Conservation (phyloP, 2,888 invertebrate species). For the Sceliomorpha sp. region DNA sequence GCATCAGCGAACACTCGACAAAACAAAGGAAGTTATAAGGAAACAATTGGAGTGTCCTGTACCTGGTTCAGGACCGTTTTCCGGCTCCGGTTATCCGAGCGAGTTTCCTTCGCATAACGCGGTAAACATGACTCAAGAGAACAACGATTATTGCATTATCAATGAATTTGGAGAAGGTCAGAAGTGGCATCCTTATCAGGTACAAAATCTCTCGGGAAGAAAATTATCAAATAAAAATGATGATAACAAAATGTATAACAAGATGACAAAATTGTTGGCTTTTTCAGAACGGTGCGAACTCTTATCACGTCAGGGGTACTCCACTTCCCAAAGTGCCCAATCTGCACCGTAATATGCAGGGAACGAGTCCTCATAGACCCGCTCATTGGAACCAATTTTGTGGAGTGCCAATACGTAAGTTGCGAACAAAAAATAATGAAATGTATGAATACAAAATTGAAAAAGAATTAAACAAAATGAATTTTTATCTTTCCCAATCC, state of each 20-base stretch:
- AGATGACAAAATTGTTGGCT: slow-evolving; percentile 1
- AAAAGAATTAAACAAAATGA: slow-evolving; percentile 3
- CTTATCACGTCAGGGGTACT: slow-evolving; percentile 70
- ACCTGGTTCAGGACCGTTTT: slow-evolving; percentile 57
- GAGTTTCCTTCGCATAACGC: slow-evolving; percentile 62
- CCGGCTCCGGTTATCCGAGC: slow-evolving; percentile 60
- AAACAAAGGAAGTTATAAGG: slow-evolving; percentile 71
- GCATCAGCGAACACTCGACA: slow-evolving; percentile 70
- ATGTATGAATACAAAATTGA: neutral
- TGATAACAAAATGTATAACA: neutral
- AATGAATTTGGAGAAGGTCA: slow-evolving; percentile 73
- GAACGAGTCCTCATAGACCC: slow-evolving; percentile 64
- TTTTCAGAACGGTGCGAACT: slow-evolving; percentile 66
- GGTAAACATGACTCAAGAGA: slow-evolving; percentile 50
- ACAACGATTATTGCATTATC: slow-evolving; percentile 62
- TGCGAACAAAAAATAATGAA: no score
- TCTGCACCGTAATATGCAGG: slow-evolving; percentile 70
- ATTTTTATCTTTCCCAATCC: slow-evolving; percentile 7
- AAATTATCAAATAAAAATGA: neutral
- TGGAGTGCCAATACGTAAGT: slow-evolving; percentile 74
- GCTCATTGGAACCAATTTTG: slow-evolving; percentile 77
- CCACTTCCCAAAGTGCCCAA: slow-evolving; percentile 69
- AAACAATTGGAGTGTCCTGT: slow-evolving; percentile 69
- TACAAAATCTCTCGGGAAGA: slow-evolving; percentile 51
- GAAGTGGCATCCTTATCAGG: slow-evolving; percentile 79